Conservation (phyloP, 2,797 vertebrate species). For the Chaenodraco wilsoni region DNA sequence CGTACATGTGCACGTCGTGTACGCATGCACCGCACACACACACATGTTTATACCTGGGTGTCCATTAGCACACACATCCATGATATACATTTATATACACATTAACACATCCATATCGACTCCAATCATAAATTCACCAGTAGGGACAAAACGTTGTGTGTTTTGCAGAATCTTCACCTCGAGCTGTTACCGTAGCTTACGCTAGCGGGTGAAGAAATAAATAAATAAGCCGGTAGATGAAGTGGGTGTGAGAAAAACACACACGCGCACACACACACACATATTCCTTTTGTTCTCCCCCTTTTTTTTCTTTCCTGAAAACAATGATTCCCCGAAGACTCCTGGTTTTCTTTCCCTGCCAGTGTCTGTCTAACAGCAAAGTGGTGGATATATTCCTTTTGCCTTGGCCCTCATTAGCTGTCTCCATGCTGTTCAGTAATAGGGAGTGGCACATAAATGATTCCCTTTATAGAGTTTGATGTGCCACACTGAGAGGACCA, state of each 20-base stretch:
- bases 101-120: conserved; percentile 62
- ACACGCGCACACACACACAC: conserved; percentile 42
- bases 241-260: conserved; percentile 58
- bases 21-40: conserved; percentile 54
- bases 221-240: conserved; percentile 76
- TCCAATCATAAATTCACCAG: conserved; percentile 61
- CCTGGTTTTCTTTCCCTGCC: conserved; percentile 79
- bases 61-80: conserved; percentile 60
- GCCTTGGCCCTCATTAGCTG: conserved; percentile 89
- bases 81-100: conserved; percentile 68
- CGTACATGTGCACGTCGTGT: conserved; percentile 45
- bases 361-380: conserved; percentile 85
- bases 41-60: conserved; percentile 57
- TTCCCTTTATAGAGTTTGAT: conserved; percentile 93
- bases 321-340: conserved; percentile 85
- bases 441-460: conserved; percentile 91
- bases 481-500: conserved; percentile 88
- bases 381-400: conserved; percentile 86
- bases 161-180: conserved; percentile 87
- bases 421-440: conserved; percentile 90
- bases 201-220: conserved; percentile 71
- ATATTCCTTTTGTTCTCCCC: conserved; percentile 78
- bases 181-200: conserved; percentile 83
- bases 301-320: conserved; percentile 68
- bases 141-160: conserved; percentile 69